Conservation (phyloP, 2,888 invertebrate species). For the Trissoscelio sp. region DNA sequence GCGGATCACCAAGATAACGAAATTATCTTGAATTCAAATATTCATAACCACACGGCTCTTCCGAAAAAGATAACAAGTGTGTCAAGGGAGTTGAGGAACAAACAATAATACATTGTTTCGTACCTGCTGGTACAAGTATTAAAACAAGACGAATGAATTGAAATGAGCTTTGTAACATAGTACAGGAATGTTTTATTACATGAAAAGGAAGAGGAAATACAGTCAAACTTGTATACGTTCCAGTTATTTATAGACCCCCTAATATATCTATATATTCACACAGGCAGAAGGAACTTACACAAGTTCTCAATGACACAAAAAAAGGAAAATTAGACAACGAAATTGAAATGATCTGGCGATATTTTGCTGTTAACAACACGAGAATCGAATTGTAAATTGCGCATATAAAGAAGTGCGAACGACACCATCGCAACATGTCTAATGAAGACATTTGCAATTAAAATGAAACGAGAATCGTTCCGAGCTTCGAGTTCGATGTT, state of each 20-base stretch:
- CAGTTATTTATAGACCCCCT: no score
- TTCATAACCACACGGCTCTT: constrained; percentile 34
- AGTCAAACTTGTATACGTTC: no score
- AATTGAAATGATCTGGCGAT: neutral
- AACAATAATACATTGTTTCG: constrained; percentile 46
- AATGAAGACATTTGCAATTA: constrained; percentile 52
- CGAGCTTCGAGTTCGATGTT: constrained; percentile 37
- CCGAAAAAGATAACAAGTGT: constrained; percentile 60
- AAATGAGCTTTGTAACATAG: constrained; percentile 13
- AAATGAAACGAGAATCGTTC: constrained; percentile 35
- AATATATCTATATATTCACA: no score
- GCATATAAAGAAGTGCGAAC: constrained; percentile 22
- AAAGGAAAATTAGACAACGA: neutral
- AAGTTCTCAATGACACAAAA: neutral
- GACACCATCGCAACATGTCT: constrained; percentile 22
- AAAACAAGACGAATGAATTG: neutral
- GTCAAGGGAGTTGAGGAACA: constrained; percentile 49
- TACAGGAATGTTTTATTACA: no score
- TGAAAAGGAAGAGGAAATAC: no score
- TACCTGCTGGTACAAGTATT: neutral
- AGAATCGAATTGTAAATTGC: constrained; percentile 2
- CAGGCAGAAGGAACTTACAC: no score
- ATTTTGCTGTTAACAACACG: neutral
- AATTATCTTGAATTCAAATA: constrained; percentile 40
- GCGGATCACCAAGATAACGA: constrained; percentile 50